phyloP scores from a whole-genome alignment of 2,113 vertebrate species.

The Cyanoliseus patagonus region DNA sequence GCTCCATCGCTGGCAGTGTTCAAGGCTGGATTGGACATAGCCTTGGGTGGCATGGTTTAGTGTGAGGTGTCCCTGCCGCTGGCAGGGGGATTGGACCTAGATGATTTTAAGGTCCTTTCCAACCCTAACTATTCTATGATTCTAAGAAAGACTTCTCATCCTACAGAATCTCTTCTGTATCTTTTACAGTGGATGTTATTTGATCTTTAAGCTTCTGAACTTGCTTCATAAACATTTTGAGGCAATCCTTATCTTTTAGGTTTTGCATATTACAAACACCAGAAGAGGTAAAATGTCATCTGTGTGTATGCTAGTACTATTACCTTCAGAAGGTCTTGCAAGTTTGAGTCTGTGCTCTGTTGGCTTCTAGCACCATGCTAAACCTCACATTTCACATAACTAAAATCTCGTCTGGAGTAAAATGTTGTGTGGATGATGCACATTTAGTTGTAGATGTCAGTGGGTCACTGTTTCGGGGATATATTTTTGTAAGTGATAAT shows the following conservation, averaged over 20 bases:
- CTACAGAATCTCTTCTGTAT: background rate
- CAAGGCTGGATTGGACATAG: too few species aligned
- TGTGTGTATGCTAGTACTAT: background rate
- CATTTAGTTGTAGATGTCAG: slow-evolving; percentile 22
- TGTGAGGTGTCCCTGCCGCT: too few species aligned
- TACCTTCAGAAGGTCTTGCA: slow-evolving; percentile 14
- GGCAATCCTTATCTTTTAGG: background rate
- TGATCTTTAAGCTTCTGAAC: background rate
- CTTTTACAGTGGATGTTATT: background rate
- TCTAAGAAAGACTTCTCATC: background rate
- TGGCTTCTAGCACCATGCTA: background rate
- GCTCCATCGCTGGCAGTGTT: too few species aligned
- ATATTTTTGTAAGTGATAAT: slow-evolving; percentile 33
- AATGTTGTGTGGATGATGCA: background rate
- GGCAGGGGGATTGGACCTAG: too few species aligned
- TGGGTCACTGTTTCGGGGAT: slow-evolving; percentile 10
- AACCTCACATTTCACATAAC: background rate
- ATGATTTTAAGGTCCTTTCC: too few species aligned
- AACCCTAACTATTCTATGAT: too few species aligned
- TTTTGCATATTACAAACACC: background rate
- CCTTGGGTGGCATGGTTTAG: too few species aligned
- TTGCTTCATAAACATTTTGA: background rate
- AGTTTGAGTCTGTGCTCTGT: background rate
- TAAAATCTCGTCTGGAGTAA: background rate
- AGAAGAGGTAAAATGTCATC: background rate